Base-by-base conservation (phyloP, 2,113 vertebrate species). In the Pica pica region DNA sequence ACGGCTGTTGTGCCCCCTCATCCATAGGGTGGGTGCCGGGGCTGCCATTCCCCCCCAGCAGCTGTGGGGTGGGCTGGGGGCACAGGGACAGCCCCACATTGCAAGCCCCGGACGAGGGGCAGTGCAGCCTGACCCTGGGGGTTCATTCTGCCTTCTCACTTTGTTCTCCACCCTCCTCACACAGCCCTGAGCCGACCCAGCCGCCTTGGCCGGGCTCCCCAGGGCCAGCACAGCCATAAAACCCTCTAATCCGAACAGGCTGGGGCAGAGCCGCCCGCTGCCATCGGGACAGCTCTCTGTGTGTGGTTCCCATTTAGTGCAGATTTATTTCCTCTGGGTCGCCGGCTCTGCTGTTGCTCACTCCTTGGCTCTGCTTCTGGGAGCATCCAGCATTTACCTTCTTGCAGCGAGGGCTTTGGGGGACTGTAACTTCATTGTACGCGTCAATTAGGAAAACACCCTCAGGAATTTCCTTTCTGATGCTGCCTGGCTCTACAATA, bases 391-490 rank as follows among this genome's bases (percentile, higher is more conserved):
- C 67, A 21, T 83, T 84, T 76, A 93, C 94, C 84, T 95, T 91
- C 85, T 21, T 70, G 85, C 83, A 70, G 90, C 65, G 22, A 74
- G 91, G 74, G 46, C 79, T 78, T 47, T 20, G 18, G 46, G 86
- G 87, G 55, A 94, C 82, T 90, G 89, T 85, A 92, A 56, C 70
- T 95, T 63, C 83, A 85, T 94, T 95, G 77, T 95, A 71, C 2
- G 3, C 52, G 41, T 89, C 84, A 83, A 68, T 88, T 91, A 90
- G 91, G 94, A 95, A 96, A 95, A 95, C 68, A 92, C 89, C 87
- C 80, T 94, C 64, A 94, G 91, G 87, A 92, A 94, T 93, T 93
- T 94, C 94, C 91, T 96, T 89, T 89, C 82, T 53, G 77, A 77
- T 91, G 89, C 79, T 78, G 80, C 94, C 88, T 77, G 71, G 75